Evolutionary conservation across 2,113 vertebrate genomes (phyloP).

Genomic region (Zapus hudsonius): DNA sequence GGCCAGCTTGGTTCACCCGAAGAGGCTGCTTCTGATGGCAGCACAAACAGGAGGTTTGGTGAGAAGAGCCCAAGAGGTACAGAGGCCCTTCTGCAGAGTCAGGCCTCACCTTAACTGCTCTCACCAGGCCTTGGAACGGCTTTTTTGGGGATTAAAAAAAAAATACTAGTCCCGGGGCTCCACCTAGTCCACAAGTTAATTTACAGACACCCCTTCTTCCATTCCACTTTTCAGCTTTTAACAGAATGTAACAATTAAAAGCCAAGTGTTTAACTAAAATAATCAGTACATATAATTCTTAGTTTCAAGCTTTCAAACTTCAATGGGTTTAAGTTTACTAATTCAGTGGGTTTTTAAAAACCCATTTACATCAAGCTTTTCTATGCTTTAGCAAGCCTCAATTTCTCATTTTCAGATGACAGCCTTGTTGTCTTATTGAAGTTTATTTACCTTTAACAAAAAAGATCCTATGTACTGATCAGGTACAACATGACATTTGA

Average conservation of each 20-base stretch:
- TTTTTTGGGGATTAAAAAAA: background rate
- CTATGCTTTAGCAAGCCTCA: constrained; percentile 28
- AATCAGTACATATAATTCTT: constrained; percentile 1
- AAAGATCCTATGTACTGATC: background rate
- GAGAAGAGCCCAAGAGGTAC: constrained; percentile 52
- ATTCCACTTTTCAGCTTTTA: constrained; percentile 41
- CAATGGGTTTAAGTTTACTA: constrained; percentile 13
- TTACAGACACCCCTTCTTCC: background rate
- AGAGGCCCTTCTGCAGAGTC: constrained; percentile 58
- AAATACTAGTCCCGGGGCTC: background rate
- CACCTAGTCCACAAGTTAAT: background rate
- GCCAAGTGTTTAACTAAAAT: constrained; percentile 33
- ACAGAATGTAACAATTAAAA: constrained; percentile 44
- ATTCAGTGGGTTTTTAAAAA: constrained; percentile 3
- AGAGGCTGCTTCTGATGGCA: constrained; percentile 14
- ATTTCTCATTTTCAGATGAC: constrained; percentile 56
- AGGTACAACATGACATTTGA: background rate
- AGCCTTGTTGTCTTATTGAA: background rate
- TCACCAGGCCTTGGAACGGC: constrained; percentile 28
- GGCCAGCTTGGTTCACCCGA: background rate
- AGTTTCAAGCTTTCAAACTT: constrained; percentile 43
- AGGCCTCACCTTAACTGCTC: constrained; percentile 53
- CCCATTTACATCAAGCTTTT: constrained; percentile 1
- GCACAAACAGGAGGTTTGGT: constrained; percentile 19
- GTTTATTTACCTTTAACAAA: background rate